A percentile compares a stretch with the other conserved stretches of the same genome.
These are phyloP conservation scores for Chironex yamaguchii DNA, from an alignment of 30 jellyfish, hydroid and myxozoan genomes.

Conservation along the genomic window DNA sequence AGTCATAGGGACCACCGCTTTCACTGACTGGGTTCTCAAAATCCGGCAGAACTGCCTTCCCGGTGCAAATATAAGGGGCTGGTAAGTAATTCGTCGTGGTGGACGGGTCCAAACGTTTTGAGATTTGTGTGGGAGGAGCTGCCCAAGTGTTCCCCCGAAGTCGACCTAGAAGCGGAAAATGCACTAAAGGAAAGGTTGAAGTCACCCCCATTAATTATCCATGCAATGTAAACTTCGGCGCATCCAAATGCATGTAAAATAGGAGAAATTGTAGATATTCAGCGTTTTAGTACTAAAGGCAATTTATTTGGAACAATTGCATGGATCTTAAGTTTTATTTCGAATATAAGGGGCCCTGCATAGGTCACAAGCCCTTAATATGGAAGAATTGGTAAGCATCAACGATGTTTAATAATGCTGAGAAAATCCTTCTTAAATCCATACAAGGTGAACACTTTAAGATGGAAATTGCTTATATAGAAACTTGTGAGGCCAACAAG, in stretches of 20 bases:
- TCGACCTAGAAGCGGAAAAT: constrained; percentile 24
- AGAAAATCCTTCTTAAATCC: constrained; percentile 33
- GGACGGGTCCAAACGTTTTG: constrained; percentile 66
- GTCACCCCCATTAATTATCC: background rate
- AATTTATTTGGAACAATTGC: constrained; percentile 35
- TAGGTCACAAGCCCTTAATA: constrained; percentile 4
- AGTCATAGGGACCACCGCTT: constrained; percentile 44
- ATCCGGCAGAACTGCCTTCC: constrained; percentile 65
- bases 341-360: constrained; percentile 23
- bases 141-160: constrained; percentile 16
- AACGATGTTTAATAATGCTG: constrained; percentile 40
- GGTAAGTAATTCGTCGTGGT: constrained; percentile 48
- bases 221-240: background rate
- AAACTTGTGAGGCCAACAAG: too few species aligned
- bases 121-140: constrained; percentile 8
- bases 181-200: constrained; percentile 29
- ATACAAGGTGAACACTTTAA: constrained; percentile 47
- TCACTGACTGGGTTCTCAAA: constrained; percentile 39
- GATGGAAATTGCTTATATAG: constrained; percentile 36
- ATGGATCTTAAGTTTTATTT: constrained; percentile 50
- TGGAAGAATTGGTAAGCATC: constrained; percentile 35
- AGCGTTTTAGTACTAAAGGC: constrained; percentile 16
- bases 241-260: background rate
- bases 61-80: constrained; percentile 29
- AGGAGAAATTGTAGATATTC: background rate